Conservation (phyloP, 2,113 vertebrate species). For the Pogonocichla stellata region DNA sequence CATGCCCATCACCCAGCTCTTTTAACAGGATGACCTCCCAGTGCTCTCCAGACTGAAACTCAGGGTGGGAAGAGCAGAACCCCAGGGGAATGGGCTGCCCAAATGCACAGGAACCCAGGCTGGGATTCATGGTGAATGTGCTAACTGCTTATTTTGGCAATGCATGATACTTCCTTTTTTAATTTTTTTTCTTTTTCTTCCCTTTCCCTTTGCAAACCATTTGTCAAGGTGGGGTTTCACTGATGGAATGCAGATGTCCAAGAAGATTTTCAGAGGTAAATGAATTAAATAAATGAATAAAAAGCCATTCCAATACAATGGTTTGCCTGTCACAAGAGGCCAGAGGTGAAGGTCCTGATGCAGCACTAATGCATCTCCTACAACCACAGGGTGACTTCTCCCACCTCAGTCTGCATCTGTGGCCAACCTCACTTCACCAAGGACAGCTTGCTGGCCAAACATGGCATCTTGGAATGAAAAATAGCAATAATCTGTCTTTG, state of each 20-base stretch:
- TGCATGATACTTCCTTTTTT: accelerated
- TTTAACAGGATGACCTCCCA: neutral
- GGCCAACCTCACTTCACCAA: constrained; percentile 44
- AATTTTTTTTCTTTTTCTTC: neutral
- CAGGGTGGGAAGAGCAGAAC: neutral
- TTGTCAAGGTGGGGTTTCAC: neutral
- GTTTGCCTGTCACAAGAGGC: neutral
- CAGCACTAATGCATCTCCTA: neutral
- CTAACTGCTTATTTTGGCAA: neutral
- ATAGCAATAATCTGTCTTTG: constrained; percentile 69
- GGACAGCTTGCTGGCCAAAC: constrained; percentile 59
- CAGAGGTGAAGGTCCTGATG: neutral
- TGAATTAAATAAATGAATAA: no score
- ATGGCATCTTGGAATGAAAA: constrained; percentile 55
- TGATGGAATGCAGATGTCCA: neutral
- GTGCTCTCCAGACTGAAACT: neutral
- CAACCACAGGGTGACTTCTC: constrained; percentile 28
- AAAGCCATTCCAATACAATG: no score
- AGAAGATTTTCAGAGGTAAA: neutral
- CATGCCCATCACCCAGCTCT: neutral
- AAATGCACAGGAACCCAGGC: accelerated
- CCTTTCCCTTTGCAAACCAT: neutral
- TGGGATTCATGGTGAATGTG: neutral
- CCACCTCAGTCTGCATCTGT: neutral
- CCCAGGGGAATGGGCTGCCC: neutral